Evolutionary conservation across 92 coral and sea anemone species (phyloP).

Genomic region (Paramuricea clavata): DNA sequence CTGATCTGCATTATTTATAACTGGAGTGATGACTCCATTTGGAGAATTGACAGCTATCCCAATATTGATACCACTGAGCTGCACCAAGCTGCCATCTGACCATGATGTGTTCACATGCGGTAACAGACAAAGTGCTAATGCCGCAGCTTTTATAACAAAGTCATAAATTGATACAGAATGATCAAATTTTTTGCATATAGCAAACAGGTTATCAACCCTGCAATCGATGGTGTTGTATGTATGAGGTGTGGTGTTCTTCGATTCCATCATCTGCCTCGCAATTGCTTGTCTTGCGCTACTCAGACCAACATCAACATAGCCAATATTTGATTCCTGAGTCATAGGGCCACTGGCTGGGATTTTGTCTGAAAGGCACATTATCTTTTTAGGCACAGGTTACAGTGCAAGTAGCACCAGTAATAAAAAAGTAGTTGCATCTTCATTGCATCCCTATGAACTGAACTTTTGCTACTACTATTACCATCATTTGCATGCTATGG

Average conservation of each 20-base stretch:
- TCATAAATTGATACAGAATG: conserved; percentile 85
- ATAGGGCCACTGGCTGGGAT: neutral
- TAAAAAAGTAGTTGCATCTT: too few species aligned
- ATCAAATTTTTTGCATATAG: conserved; percentile 60
- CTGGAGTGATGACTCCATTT: conserved; percentile 88
- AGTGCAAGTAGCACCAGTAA: too few species aligned
- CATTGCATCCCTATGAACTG: too few species aligned
- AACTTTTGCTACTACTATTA: too few species aligned
- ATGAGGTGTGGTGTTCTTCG: conserved; percentile 91
- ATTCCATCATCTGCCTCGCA: conserved; percentile 87
- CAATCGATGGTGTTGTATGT: conserved; percentile 84
- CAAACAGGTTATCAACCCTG: conserved; percentile 72
- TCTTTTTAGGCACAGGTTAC: too few species aligned
- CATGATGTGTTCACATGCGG: conserved; percentile 86
- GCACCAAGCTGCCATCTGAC: conserved; percentile 70
- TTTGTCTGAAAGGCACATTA: neutral
- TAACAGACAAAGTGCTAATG: conserved; percentile 72
- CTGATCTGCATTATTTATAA: conserved; percentile 79
- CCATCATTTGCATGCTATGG: too few species aligned
- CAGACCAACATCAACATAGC: conserved; percentile 74
- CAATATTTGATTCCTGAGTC: conserved; percentile 3
- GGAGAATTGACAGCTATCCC: conserved; percentile 92
- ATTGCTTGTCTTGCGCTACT: conserved; percentile 77
- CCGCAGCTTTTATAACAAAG: conserved; percentile 89
- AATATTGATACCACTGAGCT: conserved; percentile 75